Percentiles rank a stretch among this genome's conserved stretches.
Conservation (phyloP, 2,888 invertebrate species). For the Liopterus haemorrhoidalis region DNA sequence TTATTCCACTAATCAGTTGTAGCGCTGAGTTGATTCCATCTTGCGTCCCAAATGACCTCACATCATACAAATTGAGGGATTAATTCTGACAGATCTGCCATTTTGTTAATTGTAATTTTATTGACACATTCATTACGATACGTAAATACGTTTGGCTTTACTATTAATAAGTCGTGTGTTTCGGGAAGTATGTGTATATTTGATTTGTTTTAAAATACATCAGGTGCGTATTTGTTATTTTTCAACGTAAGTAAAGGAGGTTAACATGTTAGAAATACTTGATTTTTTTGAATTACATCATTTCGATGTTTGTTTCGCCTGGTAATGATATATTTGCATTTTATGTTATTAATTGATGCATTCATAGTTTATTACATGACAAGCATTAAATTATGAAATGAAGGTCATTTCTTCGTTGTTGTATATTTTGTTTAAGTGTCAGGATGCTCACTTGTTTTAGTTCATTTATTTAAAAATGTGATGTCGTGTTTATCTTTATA, state of each 20-base stretch:
- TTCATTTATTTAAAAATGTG: too few species aligned
- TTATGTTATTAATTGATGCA: slow-evolving; percentile 15
- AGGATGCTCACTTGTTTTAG: slow-evolving; percentile 21
- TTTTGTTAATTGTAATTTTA: slow-evolving; percentile 37
- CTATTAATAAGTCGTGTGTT: slow-evolving; percentile 18
- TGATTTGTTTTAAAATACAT: slow-evolving; percentile 15
- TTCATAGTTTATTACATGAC: slow-evolving; percentile 11
- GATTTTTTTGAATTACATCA: slow-evolving; percentile 20
- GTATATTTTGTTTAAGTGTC: slow-evolving; percentile 15
- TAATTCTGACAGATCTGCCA: slow-evolving; percentile 41
- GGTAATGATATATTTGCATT: slow-evolving; percentile 6
- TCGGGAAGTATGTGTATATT: slow-evolving; percentile 9
- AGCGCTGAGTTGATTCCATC: slow-evolving; percentile 20
- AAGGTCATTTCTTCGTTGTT: slow-evolving; percentile 19
- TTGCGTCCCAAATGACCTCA: slow-evolving; percentile 46
- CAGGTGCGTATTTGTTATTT: slow-evolving; percentile 20
- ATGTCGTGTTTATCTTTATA: too few species aligned
- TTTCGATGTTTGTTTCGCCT: slow-evolving; percentile 4
- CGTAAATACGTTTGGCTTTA: slow-evolving; percentile 15
- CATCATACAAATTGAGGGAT: slow-evolving; percentile 40
- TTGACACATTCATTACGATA: slow-evolving; percentile 19
- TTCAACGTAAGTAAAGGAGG: slow-evolving; percentile 13
- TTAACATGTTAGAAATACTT: slow-evolving; percentile 15
- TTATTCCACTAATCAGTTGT: slow-evolving; percentile 24
- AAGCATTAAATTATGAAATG: slow-evolving; percentile 20